Percentiles rank a stretch among this genome's conserved stretches.
Evolutionary conservation across 2,888 invertebrate species (phyloP).

Genomic region (Catocala sponsa): DNA sequence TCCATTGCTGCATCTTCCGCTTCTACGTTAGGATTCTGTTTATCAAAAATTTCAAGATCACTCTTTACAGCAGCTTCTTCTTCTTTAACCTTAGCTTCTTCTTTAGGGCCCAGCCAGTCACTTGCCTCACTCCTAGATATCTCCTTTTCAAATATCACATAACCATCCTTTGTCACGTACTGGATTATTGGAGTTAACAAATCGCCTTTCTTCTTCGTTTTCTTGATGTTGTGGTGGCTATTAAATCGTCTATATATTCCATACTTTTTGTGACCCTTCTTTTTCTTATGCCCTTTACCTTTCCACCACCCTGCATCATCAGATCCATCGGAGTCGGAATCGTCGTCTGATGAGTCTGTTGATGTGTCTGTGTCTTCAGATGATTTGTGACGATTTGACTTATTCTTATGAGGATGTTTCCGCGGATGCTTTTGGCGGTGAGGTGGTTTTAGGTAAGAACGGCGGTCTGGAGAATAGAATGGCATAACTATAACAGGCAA

Average conservation of each 20-base stretch:
- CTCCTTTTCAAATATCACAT: conserved; percentile 79
- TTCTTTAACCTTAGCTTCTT: conserved; percentile 39
- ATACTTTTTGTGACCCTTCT: conserved; percentile 45
- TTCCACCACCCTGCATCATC: conserved; percentile 63
- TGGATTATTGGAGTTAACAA: conserved; percentile 76
- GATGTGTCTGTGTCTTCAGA: conserved; percentile 39
- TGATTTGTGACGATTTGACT: conserved; percentile 21
- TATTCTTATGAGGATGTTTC: conserved; percentile 33
- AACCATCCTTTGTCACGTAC: conserved; percentile 81
- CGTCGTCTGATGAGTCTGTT: conserved; percentile 37
- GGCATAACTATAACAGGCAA: conserved; percentile 84
- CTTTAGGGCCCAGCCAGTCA: conserved; percentile 68
- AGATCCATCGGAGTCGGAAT: conserved; percentile 57
- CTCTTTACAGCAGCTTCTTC: conserved; percentile 11
- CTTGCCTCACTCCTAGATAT: conserved; percentile 76
- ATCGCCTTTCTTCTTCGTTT: conserved; percentile 52
- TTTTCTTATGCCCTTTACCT: conserved; percentile 39
- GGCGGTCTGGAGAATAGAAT: conserved; percentile 75
- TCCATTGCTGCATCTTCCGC: conserved; percentile 7
- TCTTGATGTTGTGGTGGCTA: conserved; percentile 43
- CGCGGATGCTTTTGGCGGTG: conserved; percentile 17
- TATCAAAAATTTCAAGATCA: conserved; percentile 3
- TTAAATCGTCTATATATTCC: conserved; percentile 40
- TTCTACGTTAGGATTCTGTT: not conserved
- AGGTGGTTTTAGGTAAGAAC: conserved; percentile 52